Evolutionary conservation across 2,113 vertebrate species (phyloP).

Genomic region (Tetrax tetrax): DNA sequence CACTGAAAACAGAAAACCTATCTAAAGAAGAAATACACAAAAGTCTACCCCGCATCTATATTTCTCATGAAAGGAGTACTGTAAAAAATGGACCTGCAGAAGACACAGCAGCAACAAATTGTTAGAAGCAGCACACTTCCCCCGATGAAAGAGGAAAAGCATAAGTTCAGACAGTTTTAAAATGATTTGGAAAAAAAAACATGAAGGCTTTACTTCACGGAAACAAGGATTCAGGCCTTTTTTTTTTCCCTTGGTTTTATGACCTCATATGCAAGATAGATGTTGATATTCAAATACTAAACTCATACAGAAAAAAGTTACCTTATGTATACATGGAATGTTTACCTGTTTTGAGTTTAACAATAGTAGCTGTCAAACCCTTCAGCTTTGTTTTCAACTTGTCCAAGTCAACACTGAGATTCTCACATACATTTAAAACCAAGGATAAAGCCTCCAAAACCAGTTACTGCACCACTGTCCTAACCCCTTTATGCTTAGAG

Average conservation of each 20-base stretch:
- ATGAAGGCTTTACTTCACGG: neutral
- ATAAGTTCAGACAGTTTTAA: neutral
- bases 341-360: neutral
- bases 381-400: neutral
- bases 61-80: neutral
- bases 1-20: neutral
- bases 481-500: neutral
- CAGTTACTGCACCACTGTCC: neutral
- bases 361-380: neutral
- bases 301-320: neutral
- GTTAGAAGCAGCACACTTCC: neutral
- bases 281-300: neutral
- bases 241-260: neutral
- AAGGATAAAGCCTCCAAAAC: neutral
- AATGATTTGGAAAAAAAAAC: neutral
- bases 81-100: neutral
- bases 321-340: neutral
- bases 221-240: neutral
- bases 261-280: neutral
- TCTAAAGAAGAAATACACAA: neutral
- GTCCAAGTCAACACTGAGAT: neutral
- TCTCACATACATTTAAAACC: neutral
- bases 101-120: neutral
- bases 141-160: neutral
- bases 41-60: neutral